A percentile compares a stretch with the other conserved stretches of the same genome.
Evolutionary conservation across 2,113 vertebrate species (phyloP).

Genomic region (Notiomystis cincta): DNA sequence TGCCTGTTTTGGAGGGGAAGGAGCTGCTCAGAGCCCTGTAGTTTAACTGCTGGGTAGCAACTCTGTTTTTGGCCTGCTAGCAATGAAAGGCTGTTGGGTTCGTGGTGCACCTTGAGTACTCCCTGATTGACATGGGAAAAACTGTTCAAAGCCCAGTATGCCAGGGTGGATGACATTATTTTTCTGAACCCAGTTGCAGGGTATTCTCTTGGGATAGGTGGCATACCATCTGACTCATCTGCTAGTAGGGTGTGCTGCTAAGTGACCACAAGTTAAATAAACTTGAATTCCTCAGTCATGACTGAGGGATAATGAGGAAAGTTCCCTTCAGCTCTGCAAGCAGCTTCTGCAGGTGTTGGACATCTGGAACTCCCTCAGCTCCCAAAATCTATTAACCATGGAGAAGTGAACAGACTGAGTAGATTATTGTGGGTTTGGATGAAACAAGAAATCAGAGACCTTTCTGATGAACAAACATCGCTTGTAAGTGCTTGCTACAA

Average conservation of each 20-base stretch:
- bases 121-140: conserved; percentile 6
- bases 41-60: neutral
- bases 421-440: neutral
- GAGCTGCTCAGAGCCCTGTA: neutral
- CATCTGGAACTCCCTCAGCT: conserved; percentile 35
- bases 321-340: neutral
- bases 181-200: neutral
- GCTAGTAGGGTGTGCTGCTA: conserved; percentile 34
- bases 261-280: conserved; percentile 61
- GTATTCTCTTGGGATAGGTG: conserved; percentile 22
- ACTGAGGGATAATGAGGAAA: conserved; percentile 45
- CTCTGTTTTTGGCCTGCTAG: neutral
- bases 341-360: conserved; percentile 49
- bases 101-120: neutral
- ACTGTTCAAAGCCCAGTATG: neutral
- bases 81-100: neutral
- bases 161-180: neutral
- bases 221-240: conserved; percentile 51
- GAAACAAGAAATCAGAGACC: neutral
- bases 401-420: neutral
- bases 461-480: neutral
- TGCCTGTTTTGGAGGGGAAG: neutral
- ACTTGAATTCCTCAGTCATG: conserved; percentile 51
- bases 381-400: neutral
- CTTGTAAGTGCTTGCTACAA: neutral